A percentile compares a stretch with the other conserved stretches of the same genome.
Conservation (phyloP, 2,113 vertebrate species). For the Crocuta crocuta region DNA sequence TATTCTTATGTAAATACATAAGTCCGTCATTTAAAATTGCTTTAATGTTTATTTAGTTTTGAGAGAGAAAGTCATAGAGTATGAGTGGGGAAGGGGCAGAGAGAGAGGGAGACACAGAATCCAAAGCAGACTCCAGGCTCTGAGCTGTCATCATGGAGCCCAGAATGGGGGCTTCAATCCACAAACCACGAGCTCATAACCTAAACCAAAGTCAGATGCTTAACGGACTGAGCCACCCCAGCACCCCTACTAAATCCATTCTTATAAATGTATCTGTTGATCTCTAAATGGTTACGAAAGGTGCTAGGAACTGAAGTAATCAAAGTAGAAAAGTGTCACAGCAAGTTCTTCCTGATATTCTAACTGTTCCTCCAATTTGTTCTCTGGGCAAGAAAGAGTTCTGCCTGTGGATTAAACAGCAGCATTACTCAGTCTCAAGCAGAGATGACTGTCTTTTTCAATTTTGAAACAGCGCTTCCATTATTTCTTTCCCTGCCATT, state of each 20-base stretch:
- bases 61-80: too few relatives aligned
- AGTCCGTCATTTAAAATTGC: not conserved
- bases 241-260: not conserved
- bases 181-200: too few relatives aligned
- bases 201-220: too few relatives aligned
- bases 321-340: conserved; percentile 17
- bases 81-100: too few relatives aligned
- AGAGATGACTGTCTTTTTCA: conserved; percentile 25
- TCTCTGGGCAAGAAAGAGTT: conserved; percentile 12
- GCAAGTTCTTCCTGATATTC: conserved; percentile 24
- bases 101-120: too few relatives aligned
- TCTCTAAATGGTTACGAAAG: conserved; percentile 66
- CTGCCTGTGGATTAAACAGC: conserved; percentile 43
- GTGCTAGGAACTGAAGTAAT: not conserved
- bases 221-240: too few relatives aligned
- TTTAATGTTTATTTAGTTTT: too few relatives aligned
- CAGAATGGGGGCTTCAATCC: too few relatives aligned
- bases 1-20: not conserved
- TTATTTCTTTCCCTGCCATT: not conserved
- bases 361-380: not conserved
- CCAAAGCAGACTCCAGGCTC: too few relatives aligned
- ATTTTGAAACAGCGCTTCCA: conserved; percentile 58
- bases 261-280: not conserved
- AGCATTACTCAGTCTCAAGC: not conserved
- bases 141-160: too few relatives aligned